Evolutionary conservation across 2,888 invertebrate species (phyloP).

Genomic region (Drosophila putrida): DNA sequence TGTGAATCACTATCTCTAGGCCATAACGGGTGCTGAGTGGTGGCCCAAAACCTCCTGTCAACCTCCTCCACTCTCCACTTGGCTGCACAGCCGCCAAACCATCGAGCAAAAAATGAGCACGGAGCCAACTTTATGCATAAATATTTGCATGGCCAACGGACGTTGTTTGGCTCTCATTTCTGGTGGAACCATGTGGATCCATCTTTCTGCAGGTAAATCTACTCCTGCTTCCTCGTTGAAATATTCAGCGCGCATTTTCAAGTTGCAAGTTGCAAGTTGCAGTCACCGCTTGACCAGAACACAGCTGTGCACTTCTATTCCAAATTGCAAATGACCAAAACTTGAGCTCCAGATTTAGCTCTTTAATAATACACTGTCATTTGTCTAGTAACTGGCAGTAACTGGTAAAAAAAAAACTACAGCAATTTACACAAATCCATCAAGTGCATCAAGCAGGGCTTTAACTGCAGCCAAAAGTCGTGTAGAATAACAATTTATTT

Average conservation of each 20-base stretch:
- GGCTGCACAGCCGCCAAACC: slow-evolving; percentile 54
- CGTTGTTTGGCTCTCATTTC: slow-evolving; percentile 23
- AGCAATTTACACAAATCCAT: slow-evolving; percentile 65
- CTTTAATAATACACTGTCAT: slow-evolving; percentile 59
- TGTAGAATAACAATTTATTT: slow-evolving; percentile 63
- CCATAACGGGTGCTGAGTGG: slow-evolving; percentile 18
- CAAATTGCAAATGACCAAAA: slow-evolving; percentile 66
- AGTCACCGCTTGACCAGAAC: slow-evolving; percentile 42
- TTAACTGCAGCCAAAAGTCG: slow-evolving; percentile 35
- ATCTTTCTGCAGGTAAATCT: slow-evolving; percentile 34
- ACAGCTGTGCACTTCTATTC: slow-evolving; percentile 46
- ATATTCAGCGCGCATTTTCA: slow-evolving; percentile 64
- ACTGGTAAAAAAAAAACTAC: slow-evolving; percentile 28
- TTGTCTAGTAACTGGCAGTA: slow-evolving; percentile 56
- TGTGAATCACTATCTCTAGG: slow-evolving; percentile 5
- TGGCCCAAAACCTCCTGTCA: slow-evolving; percentile 20
- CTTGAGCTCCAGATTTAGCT: slow-evolving; percentile 13
- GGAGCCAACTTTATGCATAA: slow-evolving; percentile 79
- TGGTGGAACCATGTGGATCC: slow-evolving; percentile 27
- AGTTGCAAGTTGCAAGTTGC: slow-evolving; percentile 22
- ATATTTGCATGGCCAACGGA: slow-evolving; percentile 62
- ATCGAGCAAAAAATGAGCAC: slow-evolving; percentile 69
- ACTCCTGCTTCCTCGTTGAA: slow-evolving; percentile 39
- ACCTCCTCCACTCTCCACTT: slow-evolving; percentile 31
- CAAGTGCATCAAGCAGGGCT: slow-evolving; percentile 23